Percentiles rank a stretch among this genome's conserved stretches.
Evolutionary conservation across 37 sponge, comb jelly and placozoan species (phyloP).

Genomic region (Tethya wilhelma): DNA sequence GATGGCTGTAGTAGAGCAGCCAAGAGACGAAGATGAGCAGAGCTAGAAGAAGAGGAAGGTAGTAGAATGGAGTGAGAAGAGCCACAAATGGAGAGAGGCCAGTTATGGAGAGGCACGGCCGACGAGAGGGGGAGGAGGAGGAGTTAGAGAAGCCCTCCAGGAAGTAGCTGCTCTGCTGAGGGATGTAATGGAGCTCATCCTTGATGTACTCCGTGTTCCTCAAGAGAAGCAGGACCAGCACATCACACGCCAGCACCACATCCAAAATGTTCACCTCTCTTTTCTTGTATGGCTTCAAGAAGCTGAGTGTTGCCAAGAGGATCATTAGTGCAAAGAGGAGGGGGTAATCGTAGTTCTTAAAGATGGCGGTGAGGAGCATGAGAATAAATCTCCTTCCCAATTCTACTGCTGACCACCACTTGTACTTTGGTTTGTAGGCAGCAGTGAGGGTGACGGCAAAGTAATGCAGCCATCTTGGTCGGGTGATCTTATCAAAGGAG

Average conservation of each 20-base stretch:
- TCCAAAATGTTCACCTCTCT: slow-evolving; percentile 48
- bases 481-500: not conserved
- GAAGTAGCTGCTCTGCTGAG: not conserved
- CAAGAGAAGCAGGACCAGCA: slow-evolving; percentile 40
- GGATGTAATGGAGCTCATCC: slow-evolving; percentile 8
- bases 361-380: slow-evolving; percentile 24
- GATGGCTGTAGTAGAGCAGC: not conserved
- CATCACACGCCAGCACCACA: slow-evolving; percentile 14
- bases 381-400: slow-evolving; percentile 44
- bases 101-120: too few species aligned
- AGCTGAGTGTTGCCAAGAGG: slow-evolving; percentile 8
- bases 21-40: slow-evolving; percentile 10
- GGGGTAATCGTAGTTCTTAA: slow-evolving; percentile 42
- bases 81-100: not conserved
- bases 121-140: too few species aligned
- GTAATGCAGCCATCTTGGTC: slow-evolving; percentile 5
- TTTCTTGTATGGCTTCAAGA: slow-evolving; percentile 44
- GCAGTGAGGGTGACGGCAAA: slow-evolving; percentile 9
- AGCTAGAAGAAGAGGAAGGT: slow-evolving; percentile 48
- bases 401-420: slow-evolving; percentile 68
- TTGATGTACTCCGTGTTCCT: slow-evolving; percentile 30
- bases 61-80: slow-evolving; percentile 51
- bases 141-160: too few species aligned
- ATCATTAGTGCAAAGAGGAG: slow-evolving; percentile 26
- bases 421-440: slow-evolving; percentile 28